These are phyloP conservation scores for Cichlasoma orientale DNA, from an alignment of 2,797 vertebrate species.

Conservation along the genomic window DNA sequence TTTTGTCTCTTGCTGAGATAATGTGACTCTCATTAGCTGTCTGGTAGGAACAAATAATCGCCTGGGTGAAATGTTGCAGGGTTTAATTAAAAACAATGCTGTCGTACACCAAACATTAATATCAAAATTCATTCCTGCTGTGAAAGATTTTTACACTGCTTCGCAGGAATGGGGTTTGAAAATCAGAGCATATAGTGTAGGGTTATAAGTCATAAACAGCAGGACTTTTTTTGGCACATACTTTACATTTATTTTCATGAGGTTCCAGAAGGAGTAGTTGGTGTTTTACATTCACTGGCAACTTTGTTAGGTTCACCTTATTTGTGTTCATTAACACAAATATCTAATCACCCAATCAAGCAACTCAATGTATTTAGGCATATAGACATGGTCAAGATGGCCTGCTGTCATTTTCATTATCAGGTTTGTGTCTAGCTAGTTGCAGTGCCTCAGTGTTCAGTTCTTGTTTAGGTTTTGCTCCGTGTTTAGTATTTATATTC, in stretches of 20 bases:
- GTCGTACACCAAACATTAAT: constrained; percentile 61
- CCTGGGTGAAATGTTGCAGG: constrained; percentile 67
- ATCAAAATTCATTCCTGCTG: constrained; percentile 56
- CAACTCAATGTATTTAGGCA: neutral
- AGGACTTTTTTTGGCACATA: no score
- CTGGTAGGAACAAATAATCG: constrained; percentile 71
- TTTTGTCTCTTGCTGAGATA: constrained; percentile 70
- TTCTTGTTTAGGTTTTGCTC: no score
- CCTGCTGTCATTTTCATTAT: neutral
- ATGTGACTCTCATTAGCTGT: constrained; percentile 70
- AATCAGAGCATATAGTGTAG: neutral
- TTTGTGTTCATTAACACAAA: no score
- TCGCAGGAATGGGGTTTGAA: constrained; percentile 5
- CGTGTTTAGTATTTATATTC: no score
- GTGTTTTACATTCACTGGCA: no score
- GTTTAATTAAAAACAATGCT: constrained; percentile 72
- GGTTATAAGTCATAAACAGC: no score
- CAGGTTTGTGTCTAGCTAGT: no score
- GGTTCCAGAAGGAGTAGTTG: constrained; percentile 3
- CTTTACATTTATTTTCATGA: neutral
- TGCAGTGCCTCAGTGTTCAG: no score
- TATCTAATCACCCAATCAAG: no score
- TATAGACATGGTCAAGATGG: neutral
- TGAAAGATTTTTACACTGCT: constrained; percentile 37
- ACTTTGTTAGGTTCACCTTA: no score